Evolutionary conservation across 2,888 invertebrate species (phyloP).

Genomic region (Adelognathus sp.): DNA sequence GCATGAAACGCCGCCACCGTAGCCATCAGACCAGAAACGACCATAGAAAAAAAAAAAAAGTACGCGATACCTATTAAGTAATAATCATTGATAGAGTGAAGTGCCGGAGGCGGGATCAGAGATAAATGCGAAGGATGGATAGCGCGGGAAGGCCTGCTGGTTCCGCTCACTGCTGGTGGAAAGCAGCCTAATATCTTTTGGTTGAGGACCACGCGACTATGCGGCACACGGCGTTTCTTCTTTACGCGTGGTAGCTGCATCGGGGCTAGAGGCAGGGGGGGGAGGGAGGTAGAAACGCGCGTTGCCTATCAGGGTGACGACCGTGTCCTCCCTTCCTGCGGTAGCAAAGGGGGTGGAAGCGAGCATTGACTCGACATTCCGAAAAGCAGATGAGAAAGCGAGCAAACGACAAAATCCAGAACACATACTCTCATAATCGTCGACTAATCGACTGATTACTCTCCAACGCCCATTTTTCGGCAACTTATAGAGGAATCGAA

Average conservation of each 20-base stretch:
- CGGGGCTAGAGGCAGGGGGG: not conserved
- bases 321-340: not conserved
- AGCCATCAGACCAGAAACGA: conserved; percentile 51
- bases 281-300: not conserved
- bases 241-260: not conserved
- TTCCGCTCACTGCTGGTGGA: not conserved
- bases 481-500: too few species aligned
- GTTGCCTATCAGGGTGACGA: not conserved
- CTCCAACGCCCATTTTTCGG: conserved; percentile 37
- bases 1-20: not conserved
- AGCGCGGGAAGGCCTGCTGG: conserved; percentile 13
- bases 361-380: not conserved
- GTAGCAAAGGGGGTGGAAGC: conserved; percentile 25
- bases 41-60: conserved; percentile 20
- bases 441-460: conserved; percentile 44
- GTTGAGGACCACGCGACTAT: not conserved
- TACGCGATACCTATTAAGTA: conserved; percentile 51
- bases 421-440: conserved; percentile 54
- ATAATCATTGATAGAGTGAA: conserved; percentile 53
- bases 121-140: conserved; percentile 18
- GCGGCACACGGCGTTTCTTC: not conserved
- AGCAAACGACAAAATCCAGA: conserved; percentile 56
- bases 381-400: not conserved
- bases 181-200: conserved; percentile 8
- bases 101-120: conserved; percentile 36